Evolutionary conservation across 2,888 invertebrate species (phyloP), one percentile per base, ranked within the genome.

Genomic region (Ornithoptera alexandrae): DNA sequence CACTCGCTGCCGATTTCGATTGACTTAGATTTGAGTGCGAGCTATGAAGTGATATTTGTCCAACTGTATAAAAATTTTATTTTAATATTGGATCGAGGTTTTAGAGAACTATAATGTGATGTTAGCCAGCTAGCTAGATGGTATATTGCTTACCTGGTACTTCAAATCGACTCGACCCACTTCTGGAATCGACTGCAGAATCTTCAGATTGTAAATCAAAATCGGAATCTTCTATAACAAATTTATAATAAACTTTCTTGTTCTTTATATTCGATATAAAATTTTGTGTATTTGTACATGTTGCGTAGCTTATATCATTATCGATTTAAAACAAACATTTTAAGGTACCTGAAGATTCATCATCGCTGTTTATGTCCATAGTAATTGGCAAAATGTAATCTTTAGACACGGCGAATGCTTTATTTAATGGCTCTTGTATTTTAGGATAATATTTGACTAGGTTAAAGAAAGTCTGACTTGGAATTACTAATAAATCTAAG

Each of bases 371-470:
- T 2, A 72, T 68, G 17, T 87, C 84, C 87, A 89, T 87, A 60
- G 85, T 84, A 71, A 91, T 92, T 24, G 92, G 92, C 58, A 92
- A 73, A 63, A 92, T 92, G 63, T 92, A 92, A 75, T 92, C 89
- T 72, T 84, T 86, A 2, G 92, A 92, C 65, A 80, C 80, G 78
- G 87, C 79, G 61, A 92, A 92, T 0, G 92, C 91, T 71, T 86
- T 90, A 39, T 81, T 82, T 70, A 92, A 74, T 2, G 90, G 90
- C 42, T 88, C 90, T 64, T 88, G 86, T 57, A 92, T 84, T 78
- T 90, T 92, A 0, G 91, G 90, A 69, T 92, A 92, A 72, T 87
- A 91, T 75, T 88, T 92, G 39, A 92, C 78, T 56, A 92, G 76
- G 73, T 84, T 90, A 77, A 91, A 90, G 74, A 92, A 92, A 0